Base-by-base conservation (phyloP, 1,140 invertebrate genomes). In the Drosophila grimshawi region DNA sequence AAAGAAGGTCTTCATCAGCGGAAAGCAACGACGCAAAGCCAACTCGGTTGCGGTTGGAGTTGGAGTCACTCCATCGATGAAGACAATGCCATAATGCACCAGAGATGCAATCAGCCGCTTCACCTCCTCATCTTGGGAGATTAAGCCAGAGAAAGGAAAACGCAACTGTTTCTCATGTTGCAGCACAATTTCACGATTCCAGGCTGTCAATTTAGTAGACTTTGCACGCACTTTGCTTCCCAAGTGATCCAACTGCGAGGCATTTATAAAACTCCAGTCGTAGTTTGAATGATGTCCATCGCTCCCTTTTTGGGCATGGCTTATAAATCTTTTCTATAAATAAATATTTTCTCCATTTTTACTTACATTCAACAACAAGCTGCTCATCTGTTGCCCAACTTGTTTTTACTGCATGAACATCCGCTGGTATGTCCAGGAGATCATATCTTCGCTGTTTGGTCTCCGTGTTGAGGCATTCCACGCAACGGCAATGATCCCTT, bases 1-100 rank as follows among this genome's bases (percentile, higher is more conserved):
- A 82, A 95, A 96, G 19, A 95, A 77, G 0, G 95, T 96, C 63
- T 94, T 93, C 82, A 95, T 94, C 0, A 95, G 89, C 0, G 94
- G 94, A 59, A 92, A 92, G 1, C 91, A 32, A 10, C 83, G 73
- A 0, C 83, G 82, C 41, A 92, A 56, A 0, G 91, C 90, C 53
- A 91, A n/a, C 62, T 92, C 92, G 0, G 92, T 92, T 85, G 88
- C 92, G 29, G 74, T 72, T 29, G 85, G 46, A 11, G 83, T 92
- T 10, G 91, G 56, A 0, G 81, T 70, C 48, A 92, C 92, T 11
- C 85, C 76, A 37, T 92, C 88, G 4, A 92, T 89, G 35, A 92
- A 92, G 2, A 86, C 77, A 43, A 92, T 76, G 46, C 92, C 92
- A 33, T 83, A 92, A 6, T 86, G 76, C 10, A 92, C 60, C 5